These are phyloP conservation scores for Phaetusa simplex DNA, from an alignment of 2,113 vertebrate genomes.

Conservation along the genomic window DNA sequence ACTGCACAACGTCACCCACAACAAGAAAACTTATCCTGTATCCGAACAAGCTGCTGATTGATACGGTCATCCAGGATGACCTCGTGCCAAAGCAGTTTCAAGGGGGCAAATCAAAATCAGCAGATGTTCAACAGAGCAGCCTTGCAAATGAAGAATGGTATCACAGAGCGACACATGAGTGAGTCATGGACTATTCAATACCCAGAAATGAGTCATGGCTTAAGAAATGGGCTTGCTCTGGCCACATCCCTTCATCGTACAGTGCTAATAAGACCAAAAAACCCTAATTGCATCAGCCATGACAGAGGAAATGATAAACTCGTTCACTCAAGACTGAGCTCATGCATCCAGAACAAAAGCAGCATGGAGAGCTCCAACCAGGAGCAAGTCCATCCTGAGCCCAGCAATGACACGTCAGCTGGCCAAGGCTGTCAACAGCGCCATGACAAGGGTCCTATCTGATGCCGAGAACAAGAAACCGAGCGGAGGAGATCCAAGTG, in stretches of 20 bases:
- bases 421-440: not conserved
- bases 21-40: not conserved
- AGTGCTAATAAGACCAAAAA: not conserved
- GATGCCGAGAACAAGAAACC: not conserved
- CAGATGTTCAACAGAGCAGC: not conserved
- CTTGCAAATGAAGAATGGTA: not conserved
- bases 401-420: rapidly evolving
- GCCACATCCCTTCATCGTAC: not conserved
- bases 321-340: not conserved
- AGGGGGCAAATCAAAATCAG: not conserved
- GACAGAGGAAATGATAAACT: rapidly evolving
- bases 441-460: not conserved
- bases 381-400: not conserved
- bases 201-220: not conserved
- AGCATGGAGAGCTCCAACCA: rapidly evolving
- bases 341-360: not conserved
- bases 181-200: not conserved
- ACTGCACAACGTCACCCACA: not conserved
- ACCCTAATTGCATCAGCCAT: not conserved
- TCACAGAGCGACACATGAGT: rapidly evolving
- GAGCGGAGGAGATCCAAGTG: not conserved
- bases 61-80: not conserved
- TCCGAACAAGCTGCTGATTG: not conserved
- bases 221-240: not conserved
- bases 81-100: not conserved